These are phyloP conservation scores for Omphaloscelis lunosa DNA, from an alignment of 2,888 invertebrate genomes.

Conservation along the genomic window DNA sequence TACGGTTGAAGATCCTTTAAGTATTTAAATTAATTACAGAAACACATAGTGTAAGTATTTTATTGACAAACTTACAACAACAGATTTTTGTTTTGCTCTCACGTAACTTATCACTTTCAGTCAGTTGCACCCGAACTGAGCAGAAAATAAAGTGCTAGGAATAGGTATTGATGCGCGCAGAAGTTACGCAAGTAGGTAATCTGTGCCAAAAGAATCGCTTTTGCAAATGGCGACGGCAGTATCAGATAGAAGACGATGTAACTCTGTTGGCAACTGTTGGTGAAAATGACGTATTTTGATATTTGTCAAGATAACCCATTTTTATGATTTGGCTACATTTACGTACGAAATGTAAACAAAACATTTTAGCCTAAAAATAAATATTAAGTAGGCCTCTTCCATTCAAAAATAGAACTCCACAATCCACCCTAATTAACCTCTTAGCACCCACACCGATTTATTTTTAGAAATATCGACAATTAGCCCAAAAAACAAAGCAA, in stretches of 20 bases:
- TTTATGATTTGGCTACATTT: background rate
- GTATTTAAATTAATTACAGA: background rate
- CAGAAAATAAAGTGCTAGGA: background rate
- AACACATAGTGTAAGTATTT: background rate
- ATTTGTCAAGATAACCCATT: background rate
- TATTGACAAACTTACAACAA: background rate
- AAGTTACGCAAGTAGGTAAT: background rate
- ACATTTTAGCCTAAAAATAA: slow-evolving; percentile 13
- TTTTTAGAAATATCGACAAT: slow-evolving; percentile 60
- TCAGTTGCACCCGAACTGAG: background rate
- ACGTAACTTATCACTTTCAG: too few relatives aligned
- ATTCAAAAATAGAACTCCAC: slow-evolving; percentile 37
- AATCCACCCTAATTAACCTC: slow-evolving; percentile 28
- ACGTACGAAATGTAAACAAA: background rate
- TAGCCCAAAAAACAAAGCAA: slow-evolving; percentile 57
- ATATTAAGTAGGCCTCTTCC: background rate
- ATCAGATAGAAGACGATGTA: background rate
- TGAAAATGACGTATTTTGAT: background rate
- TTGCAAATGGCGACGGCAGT: background rate
- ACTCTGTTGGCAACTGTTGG: slow-evolving; percentile 5
- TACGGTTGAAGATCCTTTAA: background rate
- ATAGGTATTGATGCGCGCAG: background rate
- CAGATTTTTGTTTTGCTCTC: too few relatives aligned
- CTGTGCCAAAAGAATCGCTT: slow-evolving; percentile 4
- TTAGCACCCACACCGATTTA: slow-evolving; percentile 36